These are phyloP conservation scores for Scyliorhinus canicula DNA, from an alignment of 2,797 vertebrate genomes.

Conservation along the genomic window DNA sequence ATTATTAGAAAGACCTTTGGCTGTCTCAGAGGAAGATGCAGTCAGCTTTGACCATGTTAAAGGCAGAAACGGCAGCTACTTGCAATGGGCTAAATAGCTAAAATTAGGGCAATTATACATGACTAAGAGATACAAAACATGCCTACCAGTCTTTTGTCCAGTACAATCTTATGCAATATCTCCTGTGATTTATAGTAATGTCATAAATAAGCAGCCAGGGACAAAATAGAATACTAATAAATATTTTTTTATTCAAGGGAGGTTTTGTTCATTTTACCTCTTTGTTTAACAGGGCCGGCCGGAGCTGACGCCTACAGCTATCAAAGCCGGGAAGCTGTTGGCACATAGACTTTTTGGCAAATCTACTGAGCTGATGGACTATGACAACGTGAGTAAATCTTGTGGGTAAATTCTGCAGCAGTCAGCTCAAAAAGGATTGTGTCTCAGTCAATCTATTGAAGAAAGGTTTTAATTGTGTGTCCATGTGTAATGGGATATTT, in stretches of 20 bases:
- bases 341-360: conserved; percentile 69
- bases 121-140: background rate
- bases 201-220: background rate
- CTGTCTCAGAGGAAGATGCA: background rate
- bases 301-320: conserved; percentile 84
- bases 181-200: background rate
- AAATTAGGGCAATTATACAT: background rate
- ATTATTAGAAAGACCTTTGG: background rate
- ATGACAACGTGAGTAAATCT: conserved; percentile 72
- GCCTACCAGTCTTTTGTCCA: background rate
- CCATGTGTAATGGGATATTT: background rate
- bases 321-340: conserved; percentile 81
- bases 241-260: background rate
- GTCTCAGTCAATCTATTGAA: background rate
- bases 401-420: background rate
- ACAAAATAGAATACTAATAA: background rate
- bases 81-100: background rate
- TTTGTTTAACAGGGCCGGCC: conserved; percentile 71
- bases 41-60: background rate
- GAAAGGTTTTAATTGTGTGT: background rate
- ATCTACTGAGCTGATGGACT: conserved; percentile 78
- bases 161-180: background rate
- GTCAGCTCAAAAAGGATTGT: background rate
- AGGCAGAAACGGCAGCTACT: background rate
- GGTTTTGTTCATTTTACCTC: conserved; percentile 25